phyloP scores from a whole-genome alignment of 2,888 invertebrate species.

The Eumerus sabulonum region DNA sequence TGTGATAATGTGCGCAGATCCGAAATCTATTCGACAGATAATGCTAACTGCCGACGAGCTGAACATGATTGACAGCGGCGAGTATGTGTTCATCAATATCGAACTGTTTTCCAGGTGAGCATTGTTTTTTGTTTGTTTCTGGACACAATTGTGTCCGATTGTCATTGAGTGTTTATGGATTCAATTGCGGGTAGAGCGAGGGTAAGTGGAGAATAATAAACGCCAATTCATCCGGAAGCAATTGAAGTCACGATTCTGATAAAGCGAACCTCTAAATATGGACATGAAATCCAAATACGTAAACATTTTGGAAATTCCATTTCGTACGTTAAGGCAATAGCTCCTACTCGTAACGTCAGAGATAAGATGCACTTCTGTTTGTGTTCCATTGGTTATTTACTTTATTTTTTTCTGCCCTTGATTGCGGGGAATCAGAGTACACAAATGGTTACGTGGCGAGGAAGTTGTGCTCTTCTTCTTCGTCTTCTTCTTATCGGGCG shows the following conservation, averaged over 20 bases:
- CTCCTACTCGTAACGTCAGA: constrained; percentile 19
- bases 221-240: background rate
- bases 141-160: background rate
- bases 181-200: background rate
- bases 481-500: too few species aligned
- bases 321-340: constrained; percentile 33
- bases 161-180: too few species aligned
- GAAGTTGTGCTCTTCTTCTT: too few species aligned
- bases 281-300: constrained; percentile 3
- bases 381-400: background rate
- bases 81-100: constrained; percentile 99
- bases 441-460: too few species aligned
- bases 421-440: too few species aligned
- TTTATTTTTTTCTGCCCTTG: too few species aligned
- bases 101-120: constrained; percentile 96
- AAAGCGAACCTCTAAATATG: constrained; percentile 18
- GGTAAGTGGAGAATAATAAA: background rate
- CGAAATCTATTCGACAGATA: constrained; percentile 92
- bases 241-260: background rate
- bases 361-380: constrained; percentile 48
- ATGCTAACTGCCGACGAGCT: constrained; percentile 96
- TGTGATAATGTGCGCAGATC: constrained; percentile 95
- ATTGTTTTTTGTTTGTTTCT: constrained; percentile 24
- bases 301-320: constrained; percentile 15
- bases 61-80: constrained; percentile 96